Conservation (phyloP, 2,888 invertebrate species). For the Tiphia femorata region DNA sequence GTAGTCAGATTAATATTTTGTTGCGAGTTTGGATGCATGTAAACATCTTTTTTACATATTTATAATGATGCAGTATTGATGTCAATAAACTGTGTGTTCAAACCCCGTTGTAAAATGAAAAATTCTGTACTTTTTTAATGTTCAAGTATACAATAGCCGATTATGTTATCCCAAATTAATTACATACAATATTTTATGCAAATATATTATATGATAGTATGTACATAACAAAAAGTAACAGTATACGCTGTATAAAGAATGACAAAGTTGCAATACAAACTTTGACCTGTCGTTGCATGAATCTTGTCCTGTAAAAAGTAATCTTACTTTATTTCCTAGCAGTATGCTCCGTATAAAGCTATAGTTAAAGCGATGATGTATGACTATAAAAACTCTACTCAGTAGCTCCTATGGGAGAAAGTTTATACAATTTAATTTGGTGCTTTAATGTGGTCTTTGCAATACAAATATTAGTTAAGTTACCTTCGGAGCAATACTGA, state of each 20-base stretch:
- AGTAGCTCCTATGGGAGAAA: constrained; percentile 29
- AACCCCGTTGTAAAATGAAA: constrained; percentile 28
- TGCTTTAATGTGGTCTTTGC: constrained; percentile 25
- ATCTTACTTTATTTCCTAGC: constrained; percentile 28
- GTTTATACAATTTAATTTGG: constrained; percentile 27
- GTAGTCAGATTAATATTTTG: constrained; percentile 51
- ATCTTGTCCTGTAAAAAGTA: constrained; percentile 33
- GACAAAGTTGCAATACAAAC: constrained; percentile 41
- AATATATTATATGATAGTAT: constrained; percentile 47
- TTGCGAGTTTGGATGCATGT: constrained; percentile 44
- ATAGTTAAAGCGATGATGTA: constrained; percentile 24
- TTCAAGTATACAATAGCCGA: constrained; percentile 38
- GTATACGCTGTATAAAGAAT: constrained; percentile 31
- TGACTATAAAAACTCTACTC: constrained; percentile 35
- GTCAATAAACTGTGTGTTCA: constrained; percentile 45
- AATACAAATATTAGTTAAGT: constrained; percentile 30
- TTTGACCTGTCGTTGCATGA: constrained; percentile 47
- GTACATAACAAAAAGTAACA: constrained; percentile 44
- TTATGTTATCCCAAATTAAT: constrained; percentile 39
- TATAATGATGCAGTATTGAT: constrained; percentile 43
- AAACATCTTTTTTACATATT: constrained; percentile 45
- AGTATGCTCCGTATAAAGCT: constrained; percentile 1
- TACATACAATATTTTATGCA: constrained; percentile 45
- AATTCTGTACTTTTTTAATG: constrained; percentile 21
- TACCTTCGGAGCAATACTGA: constrained; percentile 22